phyloP scores from a whole-genome alignment of 2,797 vertebrate genomes.

The Sarcoramphus papa region DNA sequence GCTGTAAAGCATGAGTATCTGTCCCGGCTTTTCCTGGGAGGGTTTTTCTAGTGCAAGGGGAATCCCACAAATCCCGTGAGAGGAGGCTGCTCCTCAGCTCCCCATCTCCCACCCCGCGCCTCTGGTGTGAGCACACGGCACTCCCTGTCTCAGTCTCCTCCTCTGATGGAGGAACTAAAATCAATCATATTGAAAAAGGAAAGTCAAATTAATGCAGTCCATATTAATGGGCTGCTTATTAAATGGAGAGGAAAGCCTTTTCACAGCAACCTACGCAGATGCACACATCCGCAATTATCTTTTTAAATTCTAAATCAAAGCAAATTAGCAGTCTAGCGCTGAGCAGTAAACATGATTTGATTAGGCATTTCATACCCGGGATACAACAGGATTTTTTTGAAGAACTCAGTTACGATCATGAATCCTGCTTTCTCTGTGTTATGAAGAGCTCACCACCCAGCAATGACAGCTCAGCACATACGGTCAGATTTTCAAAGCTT shows the following conservation, averaged over 20 bases:
- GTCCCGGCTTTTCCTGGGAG: background rate
- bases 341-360: slow-evolving; percentile 48
- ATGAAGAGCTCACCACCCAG: background rate
- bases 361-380: slow-evolving; percentile 21
- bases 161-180: background rate
- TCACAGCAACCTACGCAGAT: background rate
- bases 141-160: background rate
- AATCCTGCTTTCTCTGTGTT: background rate
- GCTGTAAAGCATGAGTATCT: background rate
- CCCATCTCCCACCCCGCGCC: accelerated
- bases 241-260: background rate
- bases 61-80: background rate
- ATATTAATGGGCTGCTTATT: background rate
- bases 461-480: background rate
- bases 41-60: background rate
- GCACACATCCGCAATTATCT: slow-evolving; percentile 1
- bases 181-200: background rate
- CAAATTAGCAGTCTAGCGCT: background rate
- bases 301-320: slow-evolving; percentile 49
- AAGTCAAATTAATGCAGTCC: background rate
- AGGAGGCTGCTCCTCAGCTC: background rate
- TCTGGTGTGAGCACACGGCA: accelerated
- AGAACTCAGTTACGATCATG: background rate
- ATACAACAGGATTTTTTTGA: background rate
- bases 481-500: background rate